Evolutionary conservation across 2,888 invertebrate genomes (phyloP).

Genomic region (Pseudoips prasinana): DNA sequence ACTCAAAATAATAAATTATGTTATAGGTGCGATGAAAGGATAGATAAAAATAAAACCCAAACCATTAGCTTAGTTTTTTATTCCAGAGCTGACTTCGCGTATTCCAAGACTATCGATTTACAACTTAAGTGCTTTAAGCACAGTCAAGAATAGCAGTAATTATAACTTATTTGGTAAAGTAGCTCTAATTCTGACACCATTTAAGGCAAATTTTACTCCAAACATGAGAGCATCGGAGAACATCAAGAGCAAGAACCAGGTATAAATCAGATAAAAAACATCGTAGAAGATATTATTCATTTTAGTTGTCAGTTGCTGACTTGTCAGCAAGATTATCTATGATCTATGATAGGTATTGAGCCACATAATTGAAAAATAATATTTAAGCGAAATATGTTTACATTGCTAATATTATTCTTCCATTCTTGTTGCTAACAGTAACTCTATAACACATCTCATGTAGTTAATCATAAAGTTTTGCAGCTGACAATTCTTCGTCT

Average conservation of each 20-base stretch:
- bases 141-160: conserved; percentile 30
- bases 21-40: no score
- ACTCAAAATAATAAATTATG: no score
- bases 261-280: no score
- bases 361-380: no score
- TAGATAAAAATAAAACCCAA: conserved; percentile 18
- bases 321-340: no score
- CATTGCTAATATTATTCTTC: neutral
- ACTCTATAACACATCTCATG: neutral
- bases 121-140: conserved; percentile 38
- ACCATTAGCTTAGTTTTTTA: conserved; percentile 33
- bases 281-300: no score
- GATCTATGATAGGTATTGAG: no score
- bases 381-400: neutral
- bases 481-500: neutral
- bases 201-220: conserved; percentile 12
- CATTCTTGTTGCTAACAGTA: neutral
- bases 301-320: no score
- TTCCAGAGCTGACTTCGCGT: conserved; percentile 52
- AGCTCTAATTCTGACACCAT: conserved; percentile 45
- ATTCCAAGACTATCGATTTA: conserved; percentile 58
- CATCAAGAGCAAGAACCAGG: neutral
- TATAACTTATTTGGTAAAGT: conserved; percentile 70
- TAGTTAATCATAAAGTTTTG: neutral
- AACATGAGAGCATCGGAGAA: neutral